Evolutionary conservation across 2,797 vertebrate species (phyloP).

Genomic region (Lepilemur septentrionalis): DNA sequence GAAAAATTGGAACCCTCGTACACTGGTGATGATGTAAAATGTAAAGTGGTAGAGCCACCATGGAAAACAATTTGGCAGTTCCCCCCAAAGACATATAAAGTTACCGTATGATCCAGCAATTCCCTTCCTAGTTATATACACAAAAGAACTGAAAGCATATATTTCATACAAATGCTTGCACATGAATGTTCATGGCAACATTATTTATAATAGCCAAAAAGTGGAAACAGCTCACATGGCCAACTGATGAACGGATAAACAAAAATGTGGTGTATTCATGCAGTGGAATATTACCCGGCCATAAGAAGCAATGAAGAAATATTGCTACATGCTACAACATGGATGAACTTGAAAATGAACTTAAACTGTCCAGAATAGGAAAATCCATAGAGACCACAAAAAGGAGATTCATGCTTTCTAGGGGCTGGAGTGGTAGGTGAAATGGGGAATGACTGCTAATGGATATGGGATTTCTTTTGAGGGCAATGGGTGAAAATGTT

Average conservation of each 20-base stretch:
- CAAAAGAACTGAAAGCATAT: neutral
- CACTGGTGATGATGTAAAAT: neutral
- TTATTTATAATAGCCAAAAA: neutral
- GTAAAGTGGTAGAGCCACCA: neutral
- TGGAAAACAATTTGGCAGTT: neutral
- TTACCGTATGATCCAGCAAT: neutral
- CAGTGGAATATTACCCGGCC: neutral
- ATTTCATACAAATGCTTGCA: neutral
- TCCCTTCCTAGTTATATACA: neutral
- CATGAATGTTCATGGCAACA: neutral
- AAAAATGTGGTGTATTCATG: neutral
- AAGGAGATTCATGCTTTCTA: neutral
- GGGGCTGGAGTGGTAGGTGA: neutral
- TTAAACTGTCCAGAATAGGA: neutral
- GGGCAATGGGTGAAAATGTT: neutral
- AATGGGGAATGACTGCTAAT: neutral
- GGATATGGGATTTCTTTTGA: neutral
- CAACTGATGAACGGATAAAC: neutral
- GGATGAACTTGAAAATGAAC: neutral
- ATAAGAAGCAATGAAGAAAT: neutral
- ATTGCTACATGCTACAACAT: neutral
- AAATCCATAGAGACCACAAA: neutral
- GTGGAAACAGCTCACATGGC: neutral
- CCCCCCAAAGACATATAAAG: neutral
- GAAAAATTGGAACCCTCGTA: neutral